Percentiles rank a stretch among this genome's conserved stretches.
phyloP scores from a whole-genome alignment of 1,140 invertebrate genomes.

The Apis dorsata region DNA sequence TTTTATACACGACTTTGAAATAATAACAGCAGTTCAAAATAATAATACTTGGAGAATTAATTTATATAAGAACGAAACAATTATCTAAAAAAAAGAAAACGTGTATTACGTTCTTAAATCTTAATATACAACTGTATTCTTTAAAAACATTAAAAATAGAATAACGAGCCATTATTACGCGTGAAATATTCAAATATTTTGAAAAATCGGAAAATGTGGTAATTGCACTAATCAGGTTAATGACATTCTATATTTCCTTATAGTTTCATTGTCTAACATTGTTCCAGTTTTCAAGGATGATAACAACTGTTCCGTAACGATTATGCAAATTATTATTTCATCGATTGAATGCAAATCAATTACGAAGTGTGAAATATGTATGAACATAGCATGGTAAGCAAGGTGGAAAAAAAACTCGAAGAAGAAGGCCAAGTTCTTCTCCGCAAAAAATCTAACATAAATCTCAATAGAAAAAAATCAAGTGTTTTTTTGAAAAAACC shows the following conservation, averaged over 20 bases:
- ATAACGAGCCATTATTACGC: background rate
- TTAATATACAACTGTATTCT: no score
- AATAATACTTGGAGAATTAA: no score
- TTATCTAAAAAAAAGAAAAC: no score
- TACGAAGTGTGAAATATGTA: background rate
- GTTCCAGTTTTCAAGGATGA: background rate
- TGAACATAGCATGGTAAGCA: background rate
- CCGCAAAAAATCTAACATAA: background rate
- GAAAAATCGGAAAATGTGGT: background rate
- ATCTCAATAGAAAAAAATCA: no score
- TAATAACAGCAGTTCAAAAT: no score
- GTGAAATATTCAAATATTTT: background rate
- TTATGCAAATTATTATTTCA: background rate
- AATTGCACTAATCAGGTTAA: background rate
- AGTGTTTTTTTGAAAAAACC: no score
- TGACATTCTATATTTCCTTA: background rate
- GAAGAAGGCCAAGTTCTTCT: background rate
- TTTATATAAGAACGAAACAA: no score
- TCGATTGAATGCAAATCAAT: conserved; percentile 15
- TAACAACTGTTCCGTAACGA: background rate
- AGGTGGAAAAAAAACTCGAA: background rate
- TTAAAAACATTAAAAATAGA: background rate
- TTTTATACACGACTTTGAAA: no score
- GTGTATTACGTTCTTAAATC: no score
- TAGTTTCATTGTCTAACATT: background rate